Conservation (phyloP, 2,113 vertebrate species). For the Thymallus thymallus region DNA sequence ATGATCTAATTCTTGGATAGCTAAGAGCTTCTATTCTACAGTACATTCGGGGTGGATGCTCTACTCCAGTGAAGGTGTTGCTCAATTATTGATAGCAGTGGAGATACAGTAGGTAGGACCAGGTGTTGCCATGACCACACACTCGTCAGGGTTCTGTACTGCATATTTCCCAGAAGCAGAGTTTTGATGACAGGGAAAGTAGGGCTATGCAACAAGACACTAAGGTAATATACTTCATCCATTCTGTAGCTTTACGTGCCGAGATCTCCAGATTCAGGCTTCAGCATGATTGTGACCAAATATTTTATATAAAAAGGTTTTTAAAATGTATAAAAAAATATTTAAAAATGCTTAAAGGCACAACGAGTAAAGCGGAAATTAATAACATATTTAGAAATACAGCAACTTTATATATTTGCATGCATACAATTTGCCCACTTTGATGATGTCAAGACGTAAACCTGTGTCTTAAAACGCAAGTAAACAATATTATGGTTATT, state of each 20-base stretch:
- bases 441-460: conserved; percentile 36
- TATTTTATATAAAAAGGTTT: conserved; percentile 74
- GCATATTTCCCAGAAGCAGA: conserved; percentile 13
- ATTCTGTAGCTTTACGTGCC: conserved; percentile 80
- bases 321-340: conserved; percentile 35
- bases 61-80: background rate
- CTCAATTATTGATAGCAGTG: background rate
- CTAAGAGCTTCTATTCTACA: background rate
- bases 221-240: conserved; percentile 62
- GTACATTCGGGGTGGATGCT: background rate
- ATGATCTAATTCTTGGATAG: background rate
- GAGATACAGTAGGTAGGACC: background rate
- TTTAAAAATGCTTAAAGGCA: conserved; percentile 65
- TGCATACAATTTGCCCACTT: conserved; percentile 67
- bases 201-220: conserved; percentile 91
- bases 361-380: conserved; percentile 60
- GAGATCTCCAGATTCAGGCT: conserved; percentile 77
- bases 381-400: conserved; percentile 53
- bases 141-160: conserved; percentile 39
- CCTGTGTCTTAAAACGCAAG: conserved; percentile 20
- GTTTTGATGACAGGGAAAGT: conserved; percentile 47
- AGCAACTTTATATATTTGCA: conserved; percentile 73
- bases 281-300: conserved; percentile 93
- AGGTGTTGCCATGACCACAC: conserved; percentile 16
- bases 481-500: conserved; percentile 27